phyloP scores from a whole-genome alignment of 2,888 invertebrate species.

The Monopis laevigella region DNA sequence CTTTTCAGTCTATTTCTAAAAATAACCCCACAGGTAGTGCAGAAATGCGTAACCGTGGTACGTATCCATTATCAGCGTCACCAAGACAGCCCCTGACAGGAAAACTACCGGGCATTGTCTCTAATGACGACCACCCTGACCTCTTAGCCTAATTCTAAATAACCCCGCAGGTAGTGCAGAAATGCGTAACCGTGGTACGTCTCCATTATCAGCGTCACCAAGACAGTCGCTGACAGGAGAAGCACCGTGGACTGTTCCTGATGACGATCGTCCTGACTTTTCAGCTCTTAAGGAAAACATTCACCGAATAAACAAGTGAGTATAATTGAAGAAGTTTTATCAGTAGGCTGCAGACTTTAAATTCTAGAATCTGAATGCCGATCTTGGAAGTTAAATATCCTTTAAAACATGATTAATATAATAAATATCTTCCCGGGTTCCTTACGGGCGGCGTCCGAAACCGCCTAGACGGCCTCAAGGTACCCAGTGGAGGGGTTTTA shows the following conservation, averaged over 20 bases:
- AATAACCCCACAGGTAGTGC: slow-evolving; percentile 46
- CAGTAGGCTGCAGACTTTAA: too few relatives aligned
- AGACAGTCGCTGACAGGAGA: slow-evolving; percentile 58
- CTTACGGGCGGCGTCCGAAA: too few relatives aligned
- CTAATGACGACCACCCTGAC: slow-evolving; percentile 89
- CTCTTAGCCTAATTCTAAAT: too few relatives aligned
- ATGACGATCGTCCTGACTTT: slow-evolving; percentile 91
- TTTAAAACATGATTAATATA: too few relatives aligned
- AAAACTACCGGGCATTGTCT: slow-evolving; percentile 75
- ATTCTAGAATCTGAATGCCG: too few relatives aligned
- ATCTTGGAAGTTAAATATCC: too few relatives aligned
- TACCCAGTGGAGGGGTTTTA: too few relatives aligned
- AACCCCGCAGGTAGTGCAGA: slow-evolving; percentile 57
- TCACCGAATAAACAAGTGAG: slow-evolving; percentile 88
- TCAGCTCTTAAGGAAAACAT: slow-evolving; percentile 86
- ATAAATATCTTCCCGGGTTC: too few relatives aligned
- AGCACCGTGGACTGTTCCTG: slow-evolving; percentile 78
- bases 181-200: slow-evolving; percentile 56
- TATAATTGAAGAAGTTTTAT: too few relatives aligned
- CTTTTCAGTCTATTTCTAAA: too few relatives aligned
- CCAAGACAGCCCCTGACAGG: slow-evolving; percentile 59
- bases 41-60: slow-evolving; percentile 56
- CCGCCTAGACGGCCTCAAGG: too few relatives aligned
- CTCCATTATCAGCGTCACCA: slow-evolving; percentile 55
- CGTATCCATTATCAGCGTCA: slow-evolving; percentile 55